Evolutionary conservation across 2,113 vertebrate genomes (phyloP), one percentile per base, ranked within the genome.

Genomic region (Erpornis zantholeuca): DNA sequence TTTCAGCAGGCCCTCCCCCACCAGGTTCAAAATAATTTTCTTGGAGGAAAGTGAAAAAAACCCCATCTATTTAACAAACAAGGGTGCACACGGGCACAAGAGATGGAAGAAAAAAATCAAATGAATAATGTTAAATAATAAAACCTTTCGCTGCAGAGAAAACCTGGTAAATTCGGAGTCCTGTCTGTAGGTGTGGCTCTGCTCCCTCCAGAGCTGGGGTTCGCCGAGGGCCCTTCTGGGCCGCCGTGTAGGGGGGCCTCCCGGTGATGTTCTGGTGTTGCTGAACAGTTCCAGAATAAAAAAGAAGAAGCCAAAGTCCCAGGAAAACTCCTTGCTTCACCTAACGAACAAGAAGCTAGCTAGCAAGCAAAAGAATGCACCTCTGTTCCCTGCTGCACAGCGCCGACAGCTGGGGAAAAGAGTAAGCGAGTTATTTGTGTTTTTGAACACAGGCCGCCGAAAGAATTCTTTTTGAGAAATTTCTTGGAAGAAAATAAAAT

Each of bases 211-310:
- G 56, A 59, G n/a, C 22, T 35, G 22, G 22, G 14, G n/a, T 35
- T 14, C 4, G 6, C 21, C 2, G 2, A 7, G 15, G 22, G n/a
- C n/a, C 56, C 14, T 22, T 57, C 33, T 3, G 10, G 22, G 22
- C n/a, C 8, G 2, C 7, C 2, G 14, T 59, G 7, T 35, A 16
- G 22, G 9, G 38, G 38, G 56, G 22, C 14, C n/a, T 59, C 56
- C 22, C 22, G 5, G 33, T 57, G 56, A 57, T 57, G 56, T 35
- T n/a, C 22, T 35, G 22, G n/a, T 24, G 22, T 59, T 59, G 56
- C 21, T 35, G 56, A 35, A 35, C 56, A 59, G n/a, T 24, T 24
- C n/a, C n/a, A 35, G 33, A 59, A 59, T 14, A 59, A 59, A 35
- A 15, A 57, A 33, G 12, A 31, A 33, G 53, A 35, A 35, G n/a